A percentile compares a stretch with the other conserved stretches of the same genome.
Evolutionary conservation across 2,797 vertebrate species (phyloP).

Genomic region (Arrhamphus sclerolepis): DNA sequence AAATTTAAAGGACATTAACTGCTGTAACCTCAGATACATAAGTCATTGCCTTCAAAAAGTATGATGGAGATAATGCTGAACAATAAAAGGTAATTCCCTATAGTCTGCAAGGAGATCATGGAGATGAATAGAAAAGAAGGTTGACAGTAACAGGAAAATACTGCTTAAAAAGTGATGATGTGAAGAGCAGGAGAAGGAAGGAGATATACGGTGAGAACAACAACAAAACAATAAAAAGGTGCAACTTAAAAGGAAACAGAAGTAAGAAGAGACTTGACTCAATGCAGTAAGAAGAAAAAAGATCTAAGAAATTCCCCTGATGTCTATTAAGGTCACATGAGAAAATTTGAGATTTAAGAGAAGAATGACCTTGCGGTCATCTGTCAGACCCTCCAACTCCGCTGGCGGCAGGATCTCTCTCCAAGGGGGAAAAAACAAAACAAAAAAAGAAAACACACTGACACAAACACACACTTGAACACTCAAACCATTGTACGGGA

Average conservation of each 20-base stretch:
- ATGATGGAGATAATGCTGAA: no score
- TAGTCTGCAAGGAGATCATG: no score
- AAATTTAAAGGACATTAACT: no score
- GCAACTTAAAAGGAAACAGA: not conserved
- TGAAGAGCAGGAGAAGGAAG: not conserved
- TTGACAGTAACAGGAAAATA: not conserved
- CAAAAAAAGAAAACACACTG: constrained; percentile 9
- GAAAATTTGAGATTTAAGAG: constrained; percentile 61
- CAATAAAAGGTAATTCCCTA: no score
- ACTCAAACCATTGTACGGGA: constrained; percentile 6
- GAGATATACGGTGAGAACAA: constrained; percentile 23
- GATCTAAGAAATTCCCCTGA: constrained; percentile 32
- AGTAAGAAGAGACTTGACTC: constrained; percentile 8
- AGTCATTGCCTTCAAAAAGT: no score
- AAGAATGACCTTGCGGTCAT: constrained; percentile 64
- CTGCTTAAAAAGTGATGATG: constrained; percentile 6
- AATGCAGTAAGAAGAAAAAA: constrained; percentile 13
- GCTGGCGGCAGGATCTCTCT: constrained; percentile 57
- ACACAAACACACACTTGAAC: constrained; percentile 10
- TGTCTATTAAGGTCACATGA: constrained; percentile 50
- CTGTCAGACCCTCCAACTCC: constrained; percentile 61
- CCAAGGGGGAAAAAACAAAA: constrained; percentile 24
- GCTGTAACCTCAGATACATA: no score
- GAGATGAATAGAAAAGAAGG: not conserved
- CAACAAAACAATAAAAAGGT: no score